Conservation (phyloP, 2,113 vertebrate genomes). For the Corythoichthys intestinalis region DNA sequence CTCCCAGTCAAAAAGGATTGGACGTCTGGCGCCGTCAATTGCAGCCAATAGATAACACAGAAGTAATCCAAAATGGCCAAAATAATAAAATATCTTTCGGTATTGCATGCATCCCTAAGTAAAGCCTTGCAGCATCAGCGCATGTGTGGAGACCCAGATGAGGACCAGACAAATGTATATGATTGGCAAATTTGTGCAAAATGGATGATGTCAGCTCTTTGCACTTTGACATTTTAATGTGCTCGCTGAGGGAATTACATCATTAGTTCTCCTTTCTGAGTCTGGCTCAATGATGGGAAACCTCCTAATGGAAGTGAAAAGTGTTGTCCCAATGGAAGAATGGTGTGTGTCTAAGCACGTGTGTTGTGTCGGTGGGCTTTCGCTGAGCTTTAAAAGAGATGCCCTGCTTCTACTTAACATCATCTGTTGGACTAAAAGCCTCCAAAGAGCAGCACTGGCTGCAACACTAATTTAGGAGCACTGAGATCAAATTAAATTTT, state of each 20-base stretch:
- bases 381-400: constrained; percentile 8
- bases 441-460: constrained; percentile 30
- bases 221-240: constrained; percentile 69
- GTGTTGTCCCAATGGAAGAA: constrained; percentile 58
- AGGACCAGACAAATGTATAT: constrained; percentile 35
- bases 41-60: neutral
- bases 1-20: no score
- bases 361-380: constrained; percentile 16
- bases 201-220: constrained; percentile 68
- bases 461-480: constrained; percentile 44
- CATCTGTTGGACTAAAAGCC: constrained; percentile 52
- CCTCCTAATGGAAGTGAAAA: constrained; percentile 70
- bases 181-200: constrained; percentile 61
- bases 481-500: constrained; percentile 35
- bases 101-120: constrained; percentile 37
- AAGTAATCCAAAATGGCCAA: neutral
- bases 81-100: neutral
- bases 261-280: constrained; percentile 59
- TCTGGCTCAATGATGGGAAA: constrained; percentile 64
- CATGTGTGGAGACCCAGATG: constrained; percentile 33
- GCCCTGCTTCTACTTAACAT: constrained; percentile 30
- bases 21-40: no score
- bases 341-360: constrained; percentile 4
- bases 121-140: constrained; percentile 33
- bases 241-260: constrained; percentile 72